phyloP scores from a whole-genome alignment of 2,888 invertebrate genomes.

The Zaprionus obscuricornis region DNA sequence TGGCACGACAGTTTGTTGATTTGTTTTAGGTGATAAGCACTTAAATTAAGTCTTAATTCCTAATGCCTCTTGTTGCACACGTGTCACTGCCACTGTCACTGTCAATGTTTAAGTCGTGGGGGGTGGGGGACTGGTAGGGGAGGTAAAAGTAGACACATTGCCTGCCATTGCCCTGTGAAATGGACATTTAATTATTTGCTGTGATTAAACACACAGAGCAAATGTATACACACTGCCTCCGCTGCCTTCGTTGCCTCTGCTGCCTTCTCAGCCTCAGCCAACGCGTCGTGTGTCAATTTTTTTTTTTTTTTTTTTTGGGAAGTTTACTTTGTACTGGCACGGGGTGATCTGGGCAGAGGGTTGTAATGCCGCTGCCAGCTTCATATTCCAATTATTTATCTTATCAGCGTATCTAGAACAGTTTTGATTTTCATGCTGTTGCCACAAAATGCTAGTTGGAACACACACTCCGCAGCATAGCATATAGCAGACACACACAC shows the following conservation, averaged over 20 bases:
- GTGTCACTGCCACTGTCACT: conserved; percentile 61
- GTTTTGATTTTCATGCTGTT: conserved; percentile 55
- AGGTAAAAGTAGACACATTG: background rate
- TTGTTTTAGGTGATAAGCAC: conserved; percentile 81
- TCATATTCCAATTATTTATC: conserved; percentile 79
- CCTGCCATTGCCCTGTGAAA: conserved; percentile 72
- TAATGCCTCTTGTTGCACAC: conserved; percentile 81
- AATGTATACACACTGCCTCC: background rate
- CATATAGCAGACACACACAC: conserved; percentile 3
- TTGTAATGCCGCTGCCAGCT: conserved; percentile 41
- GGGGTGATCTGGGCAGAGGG: background rate
- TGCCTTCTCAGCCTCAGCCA: too few species aligned
- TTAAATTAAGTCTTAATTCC: conserved; percentile 82
- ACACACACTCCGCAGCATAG: conserved; percentile 18
- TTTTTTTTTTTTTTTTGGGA: conserved; percentile 20
- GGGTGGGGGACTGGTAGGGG: background rate
- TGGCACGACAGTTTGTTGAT: conserved; percentile 66
- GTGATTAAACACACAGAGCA: conserved; percentile 72
- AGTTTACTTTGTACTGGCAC: conserved; percentile 6
- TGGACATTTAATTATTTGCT: conserved; percentile 82
- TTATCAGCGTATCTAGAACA: conserved; percentile 68
- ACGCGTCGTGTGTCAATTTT: conserved; percentile 44
- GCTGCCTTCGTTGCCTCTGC: background rate
- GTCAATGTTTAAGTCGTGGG: conserved; percentile 1
- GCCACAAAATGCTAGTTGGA: conserved; percentile 44